These are phyloP conservation scores for Stegophylla sp. DNA, from an alignment of 2,888 invertebrate genomes.

Conservation along the genomic window DNA sequence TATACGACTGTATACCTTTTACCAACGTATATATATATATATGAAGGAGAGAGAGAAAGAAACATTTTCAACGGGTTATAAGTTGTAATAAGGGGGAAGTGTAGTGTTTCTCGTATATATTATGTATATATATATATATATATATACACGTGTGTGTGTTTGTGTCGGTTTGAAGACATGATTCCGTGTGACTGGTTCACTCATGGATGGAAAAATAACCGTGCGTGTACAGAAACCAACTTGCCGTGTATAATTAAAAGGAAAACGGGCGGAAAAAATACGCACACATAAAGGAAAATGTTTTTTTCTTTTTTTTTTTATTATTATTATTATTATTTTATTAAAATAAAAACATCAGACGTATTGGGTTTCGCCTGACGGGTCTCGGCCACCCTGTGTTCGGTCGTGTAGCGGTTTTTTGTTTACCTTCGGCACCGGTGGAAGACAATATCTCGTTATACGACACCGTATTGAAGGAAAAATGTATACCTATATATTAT, in stretches of 20 bases:
- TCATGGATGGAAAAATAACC: conserved; percentile 58
- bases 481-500: neutral
- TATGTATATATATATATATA: neutral
- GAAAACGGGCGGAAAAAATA: conserved; percentile 55
- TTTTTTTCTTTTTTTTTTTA: conserved; percentile 13
- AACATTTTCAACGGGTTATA: conserved; percentile 39
- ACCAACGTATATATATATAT: too few relatives aligned
- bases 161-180: conserved; percentile 41
- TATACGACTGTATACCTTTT: neutral
- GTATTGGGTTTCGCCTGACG: conserved; percentile 57
- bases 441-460: conserved; percentile 56
- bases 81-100: conserved; percentile 10
- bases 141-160: conserved; percentile 2
- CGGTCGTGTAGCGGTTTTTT: conserved; percentile 45
- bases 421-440: conserved; percentile 15
- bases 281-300: conserved; percentile 34
- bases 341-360: conserved; percentile 49
- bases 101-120: conserved; percentile 53
- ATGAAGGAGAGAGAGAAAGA: neutral
- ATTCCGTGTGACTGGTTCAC: conserved; percentile 58
- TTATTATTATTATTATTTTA: conserved; percentile 36
- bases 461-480: conserved; percentile 50
- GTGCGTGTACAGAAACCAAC: conserved; percentile 55
- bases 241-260: conserved; percentile 56
- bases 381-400: conserved; percentile 43